Percentiles rank a stretch among this genome's conserved stretches.
phyloP scores from a whole-genome alignment of 2,888 invertebrate genomes.

The Hydrotaea diabolus region DNA sequence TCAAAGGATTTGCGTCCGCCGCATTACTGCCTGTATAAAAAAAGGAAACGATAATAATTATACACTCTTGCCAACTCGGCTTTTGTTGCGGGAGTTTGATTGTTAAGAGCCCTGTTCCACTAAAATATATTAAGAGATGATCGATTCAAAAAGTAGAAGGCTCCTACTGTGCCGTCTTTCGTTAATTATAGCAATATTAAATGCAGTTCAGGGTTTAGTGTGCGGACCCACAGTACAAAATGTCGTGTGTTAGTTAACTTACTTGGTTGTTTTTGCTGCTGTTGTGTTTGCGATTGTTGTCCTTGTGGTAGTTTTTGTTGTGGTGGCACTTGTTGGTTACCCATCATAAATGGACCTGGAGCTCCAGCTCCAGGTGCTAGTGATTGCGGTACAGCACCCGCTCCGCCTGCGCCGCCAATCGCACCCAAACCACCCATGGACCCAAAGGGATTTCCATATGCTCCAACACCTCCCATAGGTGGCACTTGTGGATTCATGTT shows the following conservation, averaged over 20 bases:
- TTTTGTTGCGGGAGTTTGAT: not conserved
- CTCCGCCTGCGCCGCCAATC: conserved; percentile 75
- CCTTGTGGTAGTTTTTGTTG: conserved; percentile 69
- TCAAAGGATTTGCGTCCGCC: conserved; percentile 62
- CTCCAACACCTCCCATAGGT: conserved; percentile 74
- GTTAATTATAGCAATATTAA: too few species aligned
- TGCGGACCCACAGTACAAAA: not conserved
- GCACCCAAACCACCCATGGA: conserved; percentile 80
- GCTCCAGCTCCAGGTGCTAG: conserved; percentile 76
- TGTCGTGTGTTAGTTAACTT: conserved; percentile 80
- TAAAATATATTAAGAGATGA: too few species aligned
- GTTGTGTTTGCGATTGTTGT: conserved; percentile 72
- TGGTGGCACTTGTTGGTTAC: conserved; percentile 67
- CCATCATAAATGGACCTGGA: conserved; percentile 78
- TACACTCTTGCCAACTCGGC: not conserved
- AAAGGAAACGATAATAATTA: conserved; percentile 31
- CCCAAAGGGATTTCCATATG: conserved; percentile 80
- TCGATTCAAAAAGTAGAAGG: too few species aligned
- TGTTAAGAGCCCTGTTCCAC: not conserved
- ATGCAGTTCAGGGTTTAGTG: not conserved
- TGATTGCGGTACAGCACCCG: conserved; percentile 75
- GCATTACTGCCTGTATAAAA: conserved; percentile 65
- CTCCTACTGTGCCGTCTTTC: too few species aligned
- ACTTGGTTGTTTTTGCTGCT: conserved; percentile 84
- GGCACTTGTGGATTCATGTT: conserved; percentile 83